These are phyloP conservation scores for Leptoclinus maculatus DNA, from an alignment of 2,797 vertebrate genomes.

Conservation along the genomic window DNA sequence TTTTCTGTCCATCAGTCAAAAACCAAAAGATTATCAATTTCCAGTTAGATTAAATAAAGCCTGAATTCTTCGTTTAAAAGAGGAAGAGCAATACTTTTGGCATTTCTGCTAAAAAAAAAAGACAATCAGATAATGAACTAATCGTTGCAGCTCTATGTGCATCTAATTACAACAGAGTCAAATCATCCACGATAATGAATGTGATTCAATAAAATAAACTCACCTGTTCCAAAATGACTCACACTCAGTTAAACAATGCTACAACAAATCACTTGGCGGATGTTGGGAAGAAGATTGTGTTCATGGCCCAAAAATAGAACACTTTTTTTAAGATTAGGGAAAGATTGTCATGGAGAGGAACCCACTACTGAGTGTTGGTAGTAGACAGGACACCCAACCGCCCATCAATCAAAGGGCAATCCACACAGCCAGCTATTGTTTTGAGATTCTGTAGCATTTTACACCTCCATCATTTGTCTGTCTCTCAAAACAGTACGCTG, in stretches of 20 bases:
- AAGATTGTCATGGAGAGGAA: conserved; percentile 4
- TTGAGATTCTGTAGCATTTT: not conserved
- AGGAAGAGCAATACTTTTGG: not conserved
- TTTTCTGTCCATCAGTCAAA: not conserved
- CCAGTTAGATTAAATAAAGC: not conserved
- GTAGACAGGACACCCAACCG: conserved; percentile 1
- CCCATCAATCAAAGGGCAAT: not conserved
- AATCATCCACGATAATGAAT: not conserved
- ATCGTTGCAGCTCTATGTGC: not conserved
- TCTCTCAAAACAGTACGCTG: not conserved
- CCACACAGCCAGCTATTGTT: not conserved
- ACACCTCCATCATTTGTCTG: not conserved
- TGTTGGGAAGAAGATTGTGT: not conserved
- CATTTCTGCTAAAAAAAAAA: not conserved
- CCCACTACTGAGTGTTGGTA: not conserved
- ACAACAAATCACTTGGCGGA: conserved; percentile 6
- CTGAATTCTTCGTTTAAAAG: not conserved
- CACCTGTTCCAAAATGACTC: not conserved
- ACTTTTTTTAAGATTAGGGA: not conserved
- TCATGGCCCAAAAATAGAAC: not conserved
- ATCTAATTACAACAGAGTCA: conserved; percentile 12
- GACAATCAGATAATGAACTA: not conserved
- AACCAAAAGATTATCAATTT: no score
- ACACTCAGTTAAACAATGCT: not conserved
- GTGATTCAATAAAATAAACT: not conserved